Conservation (phyloP, 1,140 invertebrate species). For the Drosophila prosaltans region DNA sequence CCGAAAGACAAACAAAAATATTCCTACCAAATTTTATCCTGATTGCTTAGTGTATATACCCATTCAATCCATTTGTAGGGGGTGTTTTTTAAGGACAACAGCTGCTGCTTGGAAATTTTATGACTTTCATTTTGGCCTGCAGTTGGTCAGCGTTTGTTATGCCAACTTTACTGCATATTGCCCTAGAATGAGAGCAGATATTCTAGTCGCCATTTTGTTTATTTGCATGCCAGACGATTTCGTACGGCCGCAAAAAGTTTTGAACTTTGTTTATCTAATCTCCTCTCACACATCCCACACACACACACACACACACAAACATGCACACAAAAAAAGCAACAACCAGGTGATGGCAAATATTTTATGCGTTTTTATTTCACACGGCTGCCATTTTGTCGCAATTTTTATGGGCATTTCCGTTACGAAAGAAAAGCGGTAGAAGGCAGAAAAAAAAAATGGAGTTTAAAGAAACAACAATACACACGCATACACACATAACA, state of each 20-base stretch:
- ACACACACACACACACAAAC: background rate
- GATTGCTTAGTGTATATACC: background rate
- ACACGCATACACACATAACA: background rate
- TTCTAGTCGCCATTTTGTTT: slow-evolving; percentile 54
- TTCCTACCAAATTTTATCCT: too few species aligned
- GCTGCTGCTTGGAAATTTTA: slow-evolving; percentile 58
- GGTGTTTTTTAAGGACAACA: slow-evolving; percentile 21
- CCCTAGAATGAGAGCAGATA: slow-evolving; percentile 34
- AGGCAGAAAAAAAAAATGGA: slow-evolving; percentile 20
- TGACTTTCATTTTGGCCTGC: slow-evolving; percentile 68
- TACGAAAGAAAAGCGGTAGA: slow-evolving; percentile 14
- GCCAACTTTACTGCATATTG: slow-evolving; percentile 64
- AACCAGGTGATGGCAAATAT: slow-evolving; percentile 55
- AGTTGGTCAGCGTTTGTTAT: slow-evolving; percentile 58
- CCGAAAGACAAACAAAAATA: too few species aligned
- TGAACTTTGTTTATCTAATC: slow-evolving; percentile 69
- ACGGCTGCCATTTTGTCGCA: slow-evolving; percentile 59
- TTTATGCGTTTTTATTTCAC: slow-evolving; percentile 77
- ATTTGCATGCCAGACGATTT: slow-evolving; percentile 50
- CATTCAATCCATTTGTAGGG: background rate
- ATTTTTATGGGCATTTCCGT: slow-evolving; percentile 60
- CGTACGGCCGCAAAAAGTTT: slow-evolving; percentile 47
- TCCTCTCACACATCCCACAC: slow-evolving; percentile 28
- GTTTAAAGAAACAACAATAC: slow-evolving; percentile 20
- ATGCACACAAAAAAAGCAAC: slow-evolving; percentile 9